Base-by-base conservation (phyloP, 2,888 invertebrate species). In the Caenorhabditis zanzibari region DNA sequence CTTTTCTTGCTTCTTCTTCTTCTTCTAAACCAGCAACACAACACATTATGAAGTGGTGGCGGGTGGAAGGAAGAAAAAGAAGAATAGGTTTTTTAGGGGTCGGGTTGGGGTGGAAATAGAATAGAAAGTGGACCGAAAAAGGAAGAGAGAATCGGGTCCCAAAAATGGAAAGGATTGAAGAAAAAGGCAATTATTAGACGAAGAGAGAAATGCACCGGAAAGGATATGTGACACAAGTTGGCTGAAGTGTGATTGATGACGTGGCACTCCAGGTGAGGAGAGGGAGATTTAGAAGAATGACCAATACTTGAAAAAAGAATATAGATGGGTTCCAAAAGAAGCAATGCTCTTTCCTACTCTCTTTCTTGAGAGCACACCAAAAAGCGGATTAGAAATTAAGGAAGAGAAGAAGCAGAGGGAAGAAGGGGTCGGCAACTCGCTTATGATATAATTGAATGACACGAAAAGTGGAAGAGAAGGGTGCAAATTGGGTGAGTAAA, bases 381-480 rank as follows among this genome's bases (percentile, higher is more conserved):
- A 79, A 72, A 80, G 73, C 66, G 73, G 64, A 72, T 64, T 64
- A 72, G 72, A 59, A 66, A 73, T 71, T 52, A 61, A 79, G 63
- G 68, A 69, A 38, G 19, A 35, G 64, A 22, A 66, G 66, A 52
- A 52, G 35, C n/a, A 28, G 64, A n/a, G 26, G 19, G 7, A 26
- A 44, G 52, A 32, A 61, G 69, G 44, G 64, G 59, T 44, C 66
- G 56, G 68, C 58, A n/a, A 66, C 63, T 61, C 49, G 79, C 64
- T 79, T 72, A 71, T 72, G 71, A 79, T 79, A 72, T 72, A 79
- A 79, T 79, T 79, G 79, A 71, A 72, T 79, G 66, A 71, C 61
- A 76, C 24, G 52, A 71, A 44, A 54, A 26, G 54, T 10, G 54
- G 38, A 44, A 5, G 41, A 63, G 63, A 24, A 22, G 44, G 44